Evolutionary conservation across 1,140 invertebrate species (phyloP).

Genomic region (Paraescarpia echinospica): DNA sequence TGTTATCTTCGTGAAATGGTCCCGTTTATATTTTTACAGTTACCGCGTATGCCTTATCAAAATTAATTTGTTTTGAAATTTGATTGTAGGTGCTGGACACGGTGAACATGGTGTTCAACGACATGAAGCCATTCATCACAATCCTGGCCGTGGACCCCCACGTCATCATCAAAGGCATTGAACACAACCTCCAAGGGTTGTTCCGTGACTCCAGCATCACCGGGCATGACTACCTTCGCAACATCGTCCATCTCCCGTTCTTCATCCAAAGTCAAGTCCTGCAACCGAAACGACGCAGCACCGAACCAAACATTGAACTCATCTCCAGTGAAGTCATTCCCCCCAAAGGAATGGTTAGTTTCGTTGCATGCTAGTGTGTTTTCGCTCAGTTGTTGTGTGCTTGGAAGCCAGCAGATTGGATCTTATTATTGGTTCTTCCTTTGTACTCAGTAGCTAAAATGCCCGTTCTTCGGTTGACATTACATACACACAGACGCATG

Average conservation of each 20-base stretch:
- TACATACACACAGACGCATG: too few relatives aligned
- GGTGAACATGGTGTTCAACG: slow-evolving; percentile 90
- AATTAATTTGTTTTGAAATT: too few relatives aligned
- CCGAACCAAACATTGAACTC: neutral
- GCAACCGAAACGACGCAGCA: slow-evolving; percentile 39
- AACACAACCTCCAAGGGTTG: slow-evolving; percentile 71
- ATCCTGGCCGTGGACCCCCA: slow-evolving; percentile 95
- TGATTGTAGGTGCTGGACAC: slow-evolving; percentile 78
- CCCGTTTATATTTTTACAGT: too few relatives aligned
- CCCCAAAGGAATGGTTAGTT: neutral
- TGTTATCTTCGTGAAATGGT: too few relatives aligned
- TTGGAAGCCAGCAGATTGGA: too few relatives aligned
- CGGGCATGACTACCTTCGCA: slow-evolving; percentile 91
- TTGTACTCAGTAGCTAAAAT: too few relatives aligned
- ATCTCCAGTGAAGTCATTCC: neutral
- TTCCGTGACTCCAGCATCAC: slow-evolving; percentile 69
- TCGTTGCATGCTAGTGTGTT: too few relatives aligned
- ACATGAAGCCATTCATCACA: slow-evolving; percentile 88
- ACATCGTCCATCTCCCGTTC: slow-evolving; percentile 96
- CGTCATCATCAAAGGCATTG: slow-evolving; percentile 94
- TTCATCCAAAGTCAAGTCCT: slow-evolving; percentile 96
- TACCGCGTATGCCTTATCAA: too few relatives aligned
- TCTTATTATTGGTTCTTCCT: too few relatives aligned
- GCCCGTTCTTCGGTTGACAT: too few relatives aligned
- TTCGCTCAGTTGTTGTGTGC: too few relatives aligned